A percentile compares a stretch with the other conserved stretches of the same genome.
Conservation (phyloP, 1,140 invertebrate species). For the Leucophenga varia region DNA sequence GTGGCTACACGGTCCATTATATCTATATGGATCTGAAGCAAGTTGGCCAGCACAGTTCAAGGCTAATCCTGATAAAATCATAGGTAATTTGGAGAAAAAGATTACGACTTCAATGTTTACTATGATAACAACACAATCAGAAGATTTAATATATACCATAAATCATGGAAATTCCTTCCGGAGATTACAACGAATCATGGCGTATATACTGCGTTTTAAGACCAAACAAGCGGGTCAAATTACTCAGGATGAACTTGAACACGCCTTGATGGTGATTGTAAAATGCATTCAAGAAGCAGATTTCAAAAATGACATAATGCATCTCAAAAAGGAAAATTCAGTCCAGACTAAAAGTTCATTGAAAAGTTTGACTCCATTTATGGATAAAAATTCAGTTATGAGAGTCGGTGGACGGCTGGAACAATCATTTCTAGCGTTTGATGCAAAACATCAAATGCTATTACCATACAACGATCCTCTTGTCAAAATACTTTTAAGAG, state of each 20-base stretch:
- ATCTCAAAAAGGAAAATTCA: not conserved
- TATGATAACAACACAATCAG: not conserved
- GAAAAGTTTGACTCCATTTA: conserved; percentile 38
- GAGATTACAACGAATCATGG: not conserved
- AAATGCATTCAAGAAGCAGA: not conserved
- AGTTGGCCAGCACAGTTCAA: conserved; percentile 2
- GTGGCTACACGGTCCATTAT: conserved; percentile 6
- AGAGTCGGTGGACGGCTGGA: conserved; percentile 43
- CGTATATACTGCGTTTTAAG: not conserved
- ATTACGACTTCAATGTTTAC: too few relatives aligned
- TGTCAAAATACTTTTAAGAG: too few relatives aligned
- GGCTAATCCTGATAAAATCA: not conserved
- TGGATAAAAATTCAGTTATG: conserved; percentile 45
- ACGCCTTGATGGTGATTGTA: not conserved
- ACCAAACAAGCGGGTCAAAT: not conserved
- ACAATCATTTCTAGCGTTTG: conserved; percentile 29
- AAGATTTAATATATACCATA: not conserved
- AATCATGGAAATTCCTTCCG: conserved; percentile 1
- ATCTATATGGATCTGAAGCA: not conserved
- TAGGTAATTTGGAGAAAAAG: not conserved
- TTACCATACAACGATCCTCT: too few relatives aligned
- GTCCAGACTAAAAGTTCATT: not conserved
- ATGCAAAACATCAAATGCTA: conserved; percentile 47
- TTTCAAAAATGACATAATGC: not conserved
- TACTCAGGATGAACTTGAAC: not conserved